Percentiles rank a stretch among this genome's conserved stretches.
These are phyloP conservation scores for Cnemophilus loriae DNA, from an alignment of 2,113 vertebrate genomes.

Conservation along the genomic window DNA sequence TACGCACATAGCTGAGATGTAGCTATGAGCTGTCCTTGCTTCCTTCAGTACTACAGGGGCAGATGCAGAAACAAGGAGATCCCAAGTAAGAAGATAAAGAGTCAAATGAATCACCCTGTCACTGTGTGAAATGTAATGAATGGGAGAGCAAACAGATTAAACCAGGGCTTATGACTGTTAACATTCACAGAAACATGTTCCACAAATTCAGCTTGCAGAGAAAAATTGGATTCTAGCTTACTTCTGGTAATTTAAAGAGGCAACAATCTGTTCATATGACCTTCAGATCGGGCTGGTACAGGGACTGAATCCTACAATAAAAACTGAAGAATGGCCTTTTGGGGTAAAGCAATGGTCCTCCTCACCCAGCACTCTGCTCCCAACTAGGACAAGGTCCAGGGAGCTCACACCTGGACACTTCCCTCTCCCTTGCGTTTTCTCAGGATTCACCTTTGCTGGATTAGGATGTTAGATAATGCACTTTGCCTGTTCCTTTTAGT, in stretches of 20 bases:
- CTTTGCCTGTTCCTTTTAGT: neutral
- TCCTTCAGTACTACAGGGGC: neutral
- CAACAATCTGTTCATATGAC: conserved; percentile 3
- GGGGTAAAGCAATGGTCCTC: neutral
- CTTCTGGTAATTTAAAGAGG: conserved; percentile 9
- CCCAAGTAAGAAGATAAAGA: neutral
- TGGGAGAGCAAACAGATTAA: neutral
- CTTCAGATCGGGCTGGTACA: neutral
- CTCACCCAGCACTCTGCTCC: neutral
- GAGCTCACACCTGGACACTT: neutral
- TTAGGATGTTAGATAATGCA: neutral
- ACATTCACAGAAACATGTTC: neutral
- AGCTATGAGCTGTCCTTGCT: neutral
- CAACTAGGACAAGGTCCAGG: neutral
- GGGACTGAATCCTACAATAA: neutral
- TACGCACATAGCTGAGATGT: neutral
- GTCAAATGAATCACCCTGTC: neutral
- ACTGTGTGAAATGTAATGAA: neutral
- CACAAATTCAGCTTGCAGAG: neutral
- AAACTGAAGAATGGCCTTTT: neutral
- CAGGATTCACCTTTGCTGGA: neutral
- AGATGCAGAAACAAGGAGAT: neutral
- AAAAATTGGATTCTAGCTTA: conserved; percentile 10
- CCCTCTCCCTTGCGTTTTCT: neutral
- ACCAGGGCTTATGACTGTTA: neutral